These are phyloP conservation scores for Pyxicephalus adspersus DNA, from an alignment of 2,113 vertebrate species.

Conservation along the genomic window DNA sequence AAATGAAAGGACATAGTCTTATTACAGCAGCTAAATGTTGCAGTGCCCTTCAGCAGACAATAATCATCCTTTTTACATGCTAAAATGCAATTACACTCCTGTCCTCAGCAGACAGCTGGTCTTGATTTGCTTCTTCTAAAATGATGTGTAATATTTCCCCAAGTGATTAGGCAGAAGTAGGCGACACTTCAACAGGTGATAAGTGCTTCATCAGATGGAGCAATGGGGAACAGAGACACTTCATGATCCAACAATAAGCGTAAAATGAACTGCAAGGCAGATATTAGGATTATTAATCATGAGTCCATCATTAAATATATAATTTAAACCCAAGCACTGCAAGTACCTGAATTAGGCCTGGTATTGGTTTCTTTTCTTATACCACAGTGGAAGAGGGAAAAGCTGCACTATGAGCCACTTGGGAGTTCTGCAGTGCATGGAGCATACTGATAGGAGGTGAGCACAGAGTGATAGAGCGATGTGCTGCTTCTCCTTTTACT, in stretches of 20 bases:
- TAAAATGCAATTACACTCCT: slow-evolving; percentile 14
- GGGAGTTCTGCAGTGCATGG: no score
- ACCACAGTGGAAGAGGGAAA: no score
- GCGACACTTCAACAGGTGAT: not conserved
- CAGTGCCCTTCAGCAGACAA: not conserved
- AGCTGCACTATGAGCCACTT: no score
- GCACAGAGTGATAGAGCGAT: no score
- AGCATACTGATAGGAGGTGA: no score
- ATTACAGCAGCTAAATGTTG: not conserved
- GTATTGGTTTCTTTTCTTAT: no score
- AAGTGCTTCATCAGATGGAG: not conserved
- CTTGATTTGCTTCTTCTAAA: not conserved
- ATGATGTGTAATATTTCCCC: slow-evolving; percentile 9
- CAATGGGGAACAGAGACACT: not conserved
- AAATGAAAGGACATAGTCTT: not conserved
- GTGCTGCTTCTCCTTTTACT: no score
- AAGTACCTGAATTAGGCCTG: no score
- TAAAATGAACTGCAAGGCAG: no score
- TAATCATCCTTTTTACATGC: not conserved
- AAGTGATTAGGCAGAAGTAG: slow-evolving; percentile 4
- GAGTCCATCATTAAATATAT: no score
- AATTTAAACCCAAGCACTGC: no score
- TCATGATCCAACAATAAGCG: not conserved
- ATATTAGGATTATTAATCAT: no score
- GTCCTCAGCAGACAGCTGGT: not conserved